Conservation (phyloP, 1,140 invertebrate species). For the Drosophila athabasca region DNA sequence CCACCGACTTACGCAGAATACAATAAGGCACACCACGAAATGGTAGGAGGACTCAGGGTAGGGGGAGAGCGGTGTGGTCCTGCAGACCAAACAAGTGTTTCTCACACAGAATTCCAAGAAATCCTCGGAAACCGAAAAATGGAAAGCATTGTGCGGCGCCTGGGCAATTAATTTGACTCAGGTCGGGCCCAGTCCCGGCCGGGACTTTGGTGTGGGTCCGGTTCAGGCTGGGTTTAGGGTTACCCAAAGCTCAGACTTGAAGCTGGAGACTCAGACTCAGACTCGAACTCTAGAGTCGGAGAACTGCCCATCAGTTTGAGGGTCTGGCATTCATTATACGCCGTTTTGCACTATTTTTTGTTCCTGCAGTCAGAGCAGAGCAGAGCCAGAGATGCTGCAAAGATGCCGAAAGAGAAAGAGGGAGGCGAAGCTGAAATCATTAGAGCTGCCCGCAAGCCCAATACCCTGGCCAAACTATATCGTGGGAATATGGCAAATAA, state of each 20-base stretch:
- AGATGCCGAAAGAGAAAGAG: constrained; percentile 23
- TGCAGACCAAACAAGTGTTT: constrained; percentile 67
- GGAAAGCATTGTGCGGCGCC: constrained; percentile 74
- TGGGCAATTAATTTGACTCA: constrained; percentile 72
- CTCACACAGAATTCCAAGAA: constrained; percentile 69
- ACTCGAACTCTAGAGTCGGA: neutral
- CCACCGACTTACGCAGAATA: constrained; percentile 76
- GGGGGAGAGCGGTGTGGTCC: neutral
- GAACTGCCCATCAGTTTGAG: constrained; percentile 59
- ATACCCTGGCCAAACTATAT: constrained; percentile 72
- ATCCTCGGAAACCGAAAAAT: constrained; percentile 46
- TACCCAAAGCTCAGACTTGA: constrained; percentile 38
- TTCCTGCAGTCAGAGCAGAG: neutral
- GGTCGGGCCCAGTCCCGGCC: constrained; percentile 8
- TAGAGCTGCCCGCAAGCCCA: constrained; percentile 72
- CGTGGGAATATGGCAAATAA: constrained; percentile 82
- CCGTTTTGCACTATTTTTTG: constrained; percentile 80
- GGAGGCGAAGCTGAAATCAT: constrained; percentile 63
- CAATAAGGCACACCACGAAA: constrained; percentile 53
- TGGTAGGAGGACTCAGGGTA: neutral
- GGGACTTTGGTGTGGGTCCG: constrained; percentile 65
- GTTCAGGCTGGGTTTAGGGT: constrained; percentile 45
- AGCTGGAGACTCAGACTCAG: neutral
- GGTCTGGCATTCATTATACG: constrained; percentile 71
- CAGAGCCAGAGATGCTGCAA: constrained; percentile 8